Evolutionary conservation across 2,888 invertebrate genomes (phyloP), one percentile per base, ranked within the genome.

Genomic region (Kryphioiulus occultus): DNA sequence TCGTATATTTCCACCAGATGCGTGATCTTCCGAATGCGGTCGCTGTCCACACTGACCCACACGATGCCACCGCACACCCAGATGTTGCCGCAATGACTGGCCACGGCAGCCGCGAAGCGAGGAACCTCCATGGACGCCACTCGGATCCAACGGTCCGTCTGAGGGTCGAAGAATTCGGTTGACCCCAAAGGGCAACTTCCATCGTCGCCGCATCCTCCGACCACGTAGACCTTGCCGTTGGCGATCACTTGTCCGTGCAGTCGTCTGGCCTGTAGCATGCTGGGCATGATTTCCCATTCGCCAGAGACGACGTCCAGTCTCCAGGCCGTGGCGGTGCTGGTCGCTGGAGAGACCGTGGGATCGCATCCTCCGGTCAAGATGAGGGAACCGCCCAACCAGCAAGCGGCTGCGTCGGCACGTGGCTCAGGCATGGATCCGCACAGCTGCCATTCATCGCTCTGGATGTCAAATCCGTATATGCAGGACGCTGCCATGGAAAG

Each of bases 391-490:
- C 39, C 35, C 39, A 84, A 12, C n/a, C 35, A 19, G 22, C 84
- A 84, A 22, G 84, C 84, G n/a, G 84, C 35, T 42, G 84, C 35
- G 10, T 84, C 84, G 10, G 84, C 84, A 12, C 84, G 35, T 15
- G 84, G 84, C n/a, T 84, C 39, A 35, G 84, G 84, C 84, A 84
- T 84, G 7, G 22, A 35, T 0, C 84, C 84, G 10, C 84, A 84
- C n/a, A 84, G n/a, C 19, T 42, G 35, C 84, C 84, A 84, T 42
- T 35, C 42, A 22, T 84, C 84, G 84, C 84, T 84, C 39, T 42
- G 35, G n/a, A 42, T 84, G 42, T 84, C 84, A 42, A 42, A 84
- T 10, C 15, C 35, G 35, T 84, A 84, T 17, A 84, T 42, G 22
- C 22, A 42, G 15, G 84, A 84, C 9, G 84, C 84, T 84, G 68